These are phyloP conservation scores for Lasaia peninsularis DNA, from an alignment of 1,140 invertebrate species.

Conservation along the genomic window DNA sequence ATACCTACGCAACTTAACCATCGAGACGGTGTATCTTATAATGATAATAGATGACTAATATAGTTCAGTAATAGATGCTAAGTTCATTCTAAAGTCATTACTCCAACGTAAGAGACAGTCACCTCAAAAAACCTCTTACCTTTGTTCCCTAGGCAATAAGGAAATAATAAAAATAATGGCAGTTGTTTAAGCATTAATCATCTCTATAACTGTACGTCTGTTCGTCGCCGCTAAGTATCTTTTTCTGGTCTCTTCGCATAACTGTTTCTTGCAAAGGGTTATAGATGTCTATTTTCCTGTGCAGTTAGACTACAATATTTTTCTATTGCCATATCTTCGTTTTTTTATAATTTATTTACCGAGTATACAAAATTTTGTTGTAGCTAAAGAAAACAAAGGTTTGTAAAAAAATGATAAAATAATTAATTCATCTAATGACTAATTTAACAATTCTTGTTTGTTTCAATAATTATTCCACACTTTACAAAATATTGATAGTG, in stretches of 20 bases:
- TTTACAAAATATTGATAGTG: too few relatives aligned
- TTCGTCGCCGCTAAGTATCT: conserved; percentile 39
- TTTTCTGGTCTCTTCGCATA: conserved; percentile 38
- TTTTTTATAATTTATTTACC: too few relatives aligned
- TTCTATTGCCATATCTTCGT: conserved; percentile 5
- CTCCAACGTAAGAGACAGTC: neutral
- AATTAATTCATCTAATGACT: too few relatives aligned
- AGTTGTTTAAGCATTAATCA: conserved; percentile 38
- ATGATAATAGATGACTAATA: too few relatives aligned
- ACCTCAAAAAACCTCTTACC: conserved; percentile 15
- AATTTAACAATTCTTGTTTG: too few relatives aligned
- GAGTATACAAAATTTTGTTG: too few relatives aligned
- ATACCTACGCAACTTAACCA: too few relatives aligned
- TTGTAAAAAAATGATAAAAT: too few relatives aligned
- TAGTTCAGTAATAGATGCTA: too few relatives aligned
- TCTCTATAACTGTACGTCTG: conserved; percentile 33
- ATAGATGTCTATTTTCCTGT: neutral
- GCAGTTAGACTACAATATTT: neutral
- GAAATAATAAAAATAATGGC: conserved; percentile 24
- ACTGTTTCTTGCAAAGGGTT: conserved; percentile 32
- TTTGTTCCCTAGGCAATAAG: conserved; percentile 36
- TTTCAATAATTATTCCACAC: too few relatives aligned
- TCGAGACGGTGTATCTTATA: too few relatives aligned
- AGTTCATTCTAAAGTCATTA: neutral
- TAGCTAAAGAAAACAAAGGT: too few relatives aligned